Evolutionary conservation across 2,888 invertebrate species (phyloP).

Genomic region (Neocrepidodera transversa): DNA sequence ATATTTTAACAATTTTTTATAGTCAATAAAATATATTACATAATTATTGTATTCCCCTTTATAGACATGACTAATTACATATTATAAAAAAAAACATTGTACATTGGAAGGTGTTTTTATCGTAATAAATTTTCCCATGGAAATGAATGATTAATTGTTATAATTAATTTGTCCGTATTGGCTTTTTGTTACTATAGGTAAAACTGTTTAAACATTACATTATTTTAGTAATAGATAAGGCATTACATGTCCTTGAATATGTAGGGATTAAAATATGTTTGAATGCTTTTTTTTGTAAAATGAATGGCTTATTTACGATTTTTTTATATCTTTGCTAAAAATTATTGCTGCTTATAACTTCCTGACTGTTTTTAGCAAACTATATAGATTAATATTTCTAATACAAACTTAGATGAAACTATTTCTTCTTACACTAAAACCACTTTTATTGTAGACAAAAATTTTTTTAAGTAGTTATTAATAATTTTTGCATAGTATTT

Average conservation of each 20-base stretch:
- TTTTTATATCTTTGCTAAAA: too few species aligned
- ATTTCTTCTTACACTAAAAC: not conserved
- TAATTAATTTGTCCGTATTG: too few species aligned
- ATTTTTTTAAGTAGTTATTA: not conserved
- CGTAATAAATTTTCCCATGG: too few species aligned
- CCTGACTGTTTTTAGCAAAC: too few species aligned
- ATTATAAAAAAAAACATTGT: not conserved
- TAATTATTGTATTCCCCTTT: not conserved
- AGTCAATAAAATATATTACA: not conserved
- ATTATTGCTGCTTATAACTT: not conserved
- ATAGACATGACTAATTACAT: not conserved
- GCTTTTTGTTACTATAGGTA: too few species aligned
- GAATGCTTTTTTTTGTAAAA: too few species aligned
- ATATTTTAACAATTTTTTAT: not conserved
- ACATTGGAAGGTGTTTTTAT: not conserved
- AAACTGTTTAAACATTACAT: too few species aligned
- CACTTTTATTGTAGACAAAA: not conserved
- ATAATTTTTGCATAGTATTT: conserved; percentile 3
- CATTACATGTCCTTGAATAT: too few species aligned
- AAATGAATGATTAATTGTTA: too few species aligned
- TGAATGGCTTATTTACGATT: too few species aligned
- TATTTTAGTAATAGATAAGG: too few species aligned
- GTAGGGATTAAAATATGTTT: too few species aligned
- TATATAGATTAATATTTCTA: not conserved
- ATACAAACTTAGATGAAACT: not conserved